A percentile compares a stretch with the other conserved stretches of the same genome.
Conservation (phyloP, 1,140 invertebrate genomes). For the Drosophila nebulosa region DNA sequence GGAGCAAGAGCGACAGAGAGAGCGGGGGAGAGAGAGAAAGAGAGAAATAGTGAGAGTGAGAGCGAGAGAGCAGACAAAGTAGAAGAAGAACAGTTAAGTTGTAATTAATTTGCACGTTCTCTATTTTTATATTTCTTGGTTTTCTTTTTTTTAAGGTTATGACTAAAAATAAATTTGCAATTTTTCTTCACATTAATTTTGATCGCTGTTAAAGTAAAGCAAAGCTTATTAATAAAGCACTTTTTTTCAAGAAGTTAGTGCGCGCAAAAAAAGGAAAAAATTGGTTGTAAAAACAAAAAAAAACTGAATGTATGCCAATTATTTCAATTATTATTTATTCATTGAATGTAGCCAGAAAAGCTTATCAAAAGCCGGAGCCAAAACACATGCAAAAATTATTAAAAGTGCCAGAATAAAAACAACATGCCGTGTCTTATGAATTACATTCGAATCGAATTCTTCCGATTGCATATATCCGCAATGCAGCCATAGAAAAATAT, state of each 20-base stretch:
- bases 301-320: not conserved
- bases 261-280: not conserved
- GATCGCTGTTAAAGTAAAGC: not conserved
- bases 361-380: not conserved
- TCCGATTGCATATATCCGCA: not conserved
- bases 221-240: not conserved
- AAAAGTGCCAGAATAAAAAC: not conserved
- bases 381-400: not conserved
- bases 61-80: conserved; percentile 73
- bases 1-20: conserved; percentile 24
- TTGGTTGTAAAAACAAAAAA: not conserved
- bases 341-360: not conserved
- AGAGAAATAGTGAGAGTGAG: conserved; percentile 54
- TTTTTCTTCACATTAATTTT: not conserved
- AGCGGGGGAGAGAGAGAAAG: conserved; percentile 33
- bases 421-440: not conserved
- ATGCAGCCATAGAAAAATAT: too few species aligned
- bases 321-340: not conserved
- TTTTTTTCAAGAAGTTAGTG: conserved; percentile 5
- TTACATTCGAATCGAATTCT: not conserved
- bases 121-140: not conserved
- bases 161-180: conserved; percentile 24
- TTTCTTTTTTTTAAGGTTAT: conserved; percentile 24
- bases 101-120: conserved; percentile 46
- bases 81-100: conserved; percentile 63